phyloP scores from a whole-genome alignment of 92 coral and sea anemone genomes.

The Palythoa caribaeorum region DNA sequence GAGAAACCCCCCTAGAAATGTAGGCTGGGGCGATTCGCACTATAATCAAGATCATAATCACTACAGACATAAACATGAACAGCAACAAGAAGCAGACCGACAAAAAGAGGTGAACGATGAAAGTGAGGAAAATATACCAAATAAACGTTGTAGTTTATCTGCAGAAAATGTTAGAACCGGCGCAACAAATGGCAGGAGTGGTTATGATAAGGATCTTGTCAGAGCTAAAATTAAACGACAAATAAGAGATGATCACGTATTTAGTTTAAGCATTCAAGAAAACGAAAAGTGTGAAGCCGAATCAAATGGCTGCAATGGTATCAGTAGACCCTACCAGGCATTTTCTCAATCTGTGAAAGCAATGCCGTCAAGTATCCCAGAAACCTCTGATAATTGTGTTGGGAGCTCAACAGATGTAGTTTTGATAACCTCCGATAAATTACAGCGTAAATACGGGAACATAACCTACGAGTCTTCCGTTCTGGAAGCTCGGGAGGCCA shows the following conservation, averaged over 20 bases:
- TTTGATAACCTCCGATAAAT: neutral
- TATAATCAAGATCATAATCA: conserved; percentile 37
- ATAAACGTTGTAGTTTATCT: neutral
- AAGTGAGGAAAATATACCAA: neutral
- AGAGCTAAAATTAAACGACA: conserved; percentile 9
- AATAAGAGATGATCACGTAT: neutral
- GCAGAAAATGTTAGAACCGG: neutral
- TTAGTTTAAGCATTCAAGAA: neutral
- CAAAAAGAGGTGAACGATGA: neutral
- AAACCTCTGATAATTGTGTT: conserved; percentile 13
- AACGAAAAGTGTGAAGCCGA: neutral
- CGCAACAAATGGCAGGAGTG: neutral
- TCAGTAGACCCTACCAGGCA: neutral
- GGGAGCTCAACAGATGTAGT: conserved; percentile 35
- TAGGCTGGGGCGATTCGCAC: neutral
- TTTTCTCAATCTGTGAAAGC: neutral
- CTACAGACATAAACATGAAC: conserved; percentile 2
- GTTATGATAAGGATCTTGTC: neutral
- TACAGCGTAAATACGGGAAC: neutral
- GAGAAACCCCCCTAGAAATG: neutral
- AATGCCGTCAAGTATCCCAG: conserved; percentile 6
- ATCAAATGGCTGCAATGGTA: neutral
- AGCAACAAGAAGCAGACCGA: too few species aligned
- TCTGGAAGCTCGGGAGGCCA: conserved; percentile 8
- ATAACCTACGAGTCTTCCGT: neutral